A percentile compares a stretch with the other conserved stretches of the same genome.
These are phyloP conservation scores for Sakesphorus luctuosus DNA, from an alignment of 2,113 vertebrate genomes.

Conservation along the genomic window DNA sequence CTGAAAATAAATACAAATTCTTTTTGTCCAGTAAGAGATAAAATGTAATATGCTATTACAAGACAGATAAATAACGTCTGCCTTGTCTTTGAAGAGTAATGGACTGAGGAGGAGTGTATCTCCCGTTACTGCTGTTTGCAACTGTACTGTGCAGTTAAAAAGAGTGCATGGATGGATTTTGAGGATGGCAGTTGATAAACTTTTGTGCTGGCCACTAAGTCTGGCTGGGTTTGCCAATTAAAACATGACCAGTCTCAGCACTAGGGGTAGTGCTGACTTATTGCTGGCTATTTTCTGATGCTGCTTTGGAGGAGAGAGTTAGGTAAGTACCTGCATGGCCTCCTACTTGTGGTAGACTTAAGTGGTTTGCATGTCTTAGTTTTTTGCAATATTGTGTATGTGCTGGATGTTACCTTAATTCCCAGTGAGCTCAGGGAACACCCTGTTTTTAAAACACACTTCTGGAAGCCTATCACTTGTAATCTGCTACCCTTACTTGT, in stretches of 20 bases:
- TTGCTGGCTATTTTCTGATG: neutral
- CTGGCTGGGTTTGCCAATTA: neutral
- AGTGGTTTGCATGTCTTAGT: neutral
- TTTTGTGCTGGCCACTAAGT: neutral
- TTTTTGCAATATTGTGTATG: neutral
- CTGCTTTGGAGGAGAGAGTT: neutral
- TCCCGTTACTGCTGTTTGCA: neutral
- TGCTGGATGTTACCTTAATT: neutral
- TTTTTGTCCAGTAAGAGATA: neutral
- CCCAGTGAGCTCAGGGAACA: neutral
- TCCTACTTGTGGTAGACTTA: neutral
- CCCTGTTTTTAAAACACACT: constrained; percentile 37
- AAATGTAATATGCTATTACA: neutral
- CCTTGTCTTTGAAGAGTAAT: neutral
- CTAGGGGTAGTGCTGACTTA: neutral
- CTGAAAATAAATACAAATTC: neutral
- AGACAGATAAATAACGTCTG: neutral
- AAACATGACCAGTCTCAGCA: neutral
- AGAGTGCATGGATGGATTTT: neutral
- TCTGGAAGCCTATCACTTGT: constrained; percentile 54
- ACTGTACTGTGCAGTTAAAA: neutral
- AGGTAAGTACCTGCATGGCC: neutral
- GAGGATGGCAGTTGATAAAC: neutral
- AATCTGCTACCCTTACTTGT: constrained; percentile 68
- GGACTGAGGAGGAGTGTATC: neutral